These are phyloP conservation scores for Rhea americana DNA, from an alignment of 2,113 vertebrate genomes.

Conservation along the genomic window DNA sequence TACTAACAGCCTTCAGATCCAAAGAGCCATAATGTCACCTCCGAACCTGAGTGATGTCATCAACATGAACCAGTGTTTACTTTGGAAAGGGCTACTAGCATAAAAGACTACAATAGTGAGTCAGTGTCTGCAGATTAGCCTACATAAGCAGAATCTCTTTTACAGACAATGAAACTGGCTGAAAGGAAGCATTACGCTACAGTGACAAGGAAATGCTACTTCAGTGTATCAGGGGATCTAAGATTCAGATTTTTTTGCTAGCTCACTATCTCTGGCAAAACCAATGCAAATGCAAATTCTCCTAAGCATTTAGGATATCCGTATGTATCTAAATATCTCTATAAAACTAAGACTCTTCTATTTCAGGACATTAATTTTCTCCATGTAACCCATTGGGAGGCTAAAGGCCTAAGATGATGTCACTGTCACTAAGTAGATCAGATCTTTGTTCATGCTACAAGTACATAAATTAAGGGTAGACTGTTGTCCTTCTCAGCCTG, in stretches of 20 bases:
- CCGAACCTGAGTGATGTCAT: neutral
- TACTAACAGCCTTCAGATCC: too few species aligned
- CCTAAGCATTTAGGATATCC: too few species aligned
- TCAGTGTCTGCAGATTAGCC: neutral
- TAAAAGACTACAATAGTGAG: neutral
- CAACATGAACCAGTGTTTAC: neutral
- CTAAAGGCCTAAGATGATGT: too few species aligned
- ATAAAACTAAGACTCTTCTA: too few species aligned
- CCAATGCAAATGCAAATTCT: neutral
- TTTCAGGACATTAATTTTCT: too few species aligned
- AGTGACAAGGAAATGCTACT: neutral
- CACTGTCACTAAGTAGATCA: too few species aligned
- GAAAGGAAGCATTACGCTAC: neutral
- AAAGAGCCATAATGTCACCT: neutral
- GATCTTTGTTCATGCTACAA: too few species aligned
- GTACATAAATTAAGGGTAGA: too few species aligned
- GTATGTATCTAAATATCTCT: too few species aligned
- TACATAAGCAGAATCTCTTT: neutral
- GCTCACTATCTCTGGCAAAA: neutral
- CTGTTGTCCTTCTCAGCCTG: too few species aligned
- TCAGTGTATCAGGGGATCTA: neutral
- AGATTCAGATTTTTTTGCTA: neutral
- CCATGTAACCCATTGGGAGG: too few species aligned
- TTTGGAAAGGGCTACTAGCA: neutral
- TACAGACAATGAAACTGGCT: neutral